Evolutionary conservation across 2,113 vertebrate genomes (phyloP), one percentile per base, ranked within the genome.

Genomic region (Chinchilla lanigera): DNA sequence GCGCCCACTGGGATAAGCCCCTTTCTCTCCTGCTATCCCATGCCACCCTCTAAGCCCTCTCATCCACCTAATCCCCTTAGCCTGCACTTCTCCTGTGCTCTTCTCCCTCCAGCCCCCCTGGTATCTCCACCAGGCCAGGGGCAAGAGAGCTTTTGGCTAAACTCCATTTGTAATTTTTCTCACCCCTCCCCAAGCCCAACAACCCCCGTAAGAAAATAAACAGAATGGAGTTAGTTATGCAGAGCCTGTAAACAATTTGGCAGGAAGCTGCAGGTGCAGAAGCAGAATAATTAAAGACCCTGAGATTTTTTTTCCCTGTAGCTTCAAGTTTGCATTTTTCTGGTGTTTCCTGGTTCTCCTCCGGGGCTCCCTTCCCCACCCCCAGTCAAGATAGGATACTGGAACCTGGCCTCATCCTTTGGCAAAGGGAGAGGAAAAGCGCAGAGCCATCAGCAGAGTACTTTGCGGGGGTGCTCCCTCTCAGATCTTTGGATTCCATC

Each of bases 181-280:
- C 41, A 33, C 41, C 33, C 50, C 8, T 52, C 61, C 54, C 41
- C 19, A 75, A 71, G 38, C 11, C 80, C 83, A 84, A 63, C 41
- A 97, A 89, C 63, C 35, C 71, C 52, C 88, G 30, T 92, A 91
- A 52, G 87, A 87, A 96, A 94, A 80, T 30, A 88, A 88, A 52
- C 26, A 92, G 52, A 33, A 38, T 63, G 81, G 44, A 87, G 38
- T 90, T 94, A 77, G 41, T 84, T 17, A 26, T 80, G 28, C 50
- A 89, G 60, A 92, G 16, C 41, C 54, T 83, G 41, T 73, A 75
- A 94, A 87, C n/a, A 69, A 81, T 73, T 92, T 88, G 81, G 38
- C 65, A 92, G 56, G 69, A 93, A 60, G n/a, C 65, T 95, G 88
- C 94, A 97, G 88, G 96, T 97, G 95, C 65, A 95, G 77, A 80